Conservation (phyloP, 1,140 invertebrate genomes). For the Calosoma granatense region DNA sequence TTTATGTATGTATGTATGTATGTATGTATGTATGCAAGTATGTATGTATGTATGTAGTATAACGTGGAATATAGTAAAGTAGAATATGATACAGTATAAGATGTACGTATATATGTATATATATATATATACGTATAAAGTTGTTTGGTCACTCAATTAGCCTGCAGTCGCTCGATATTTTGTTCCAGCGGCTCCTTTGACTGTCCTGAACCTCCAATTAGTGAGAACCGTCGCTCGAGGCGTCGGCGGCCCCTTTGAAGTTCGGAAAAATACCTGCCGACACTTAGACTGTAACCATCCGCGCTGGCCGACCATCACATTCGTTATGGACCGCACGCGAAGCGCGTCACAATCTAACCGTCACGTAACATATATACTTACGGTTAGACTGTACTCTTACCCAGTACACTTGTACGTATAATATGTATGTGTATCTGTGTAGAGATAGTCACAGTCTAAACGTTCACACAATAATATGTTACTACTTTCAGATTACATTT, state of each 20-base stretch:
- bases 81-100: too few relatives aligned
- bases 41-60: too few relatives aligned
- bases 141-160: slow-evolving; percentile 37
- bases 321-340: background rate
- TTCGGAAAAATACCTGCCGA: slow-evolving; percentile 27
- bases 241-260: slow-evolving; percentile 26
- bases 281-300: slow-evolving; percentile 18
- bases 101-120: too few relatives aligned
- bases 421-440: background rate
- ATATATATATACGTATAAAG: too few relatives aligned
- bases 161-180: slow-evolving; percentile 34
- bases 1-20: too few relatives aligned
- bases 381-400: slow-evolving; percentile 7
- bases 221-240: slow-evolving; percentile 34
- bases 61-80: too few relatives aligned
- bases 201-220: slow-evolving; percentile 34
- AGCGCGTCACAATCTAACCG: background rate
- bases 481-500: slow-evolving; percentile 1
- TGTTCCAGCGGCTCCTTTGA: slow-evolving; percentile 35
- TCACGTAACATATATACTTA: background rate
- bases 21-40: too few relatives aligned
- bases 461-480: background rate
- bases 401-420: background rate
- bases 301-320: background rate
- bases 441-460: background rate